Evolutionary conservation across 2,113 vertebrate genomes (phyloP).

Genomic region (Ochotona curzoniae): DNA sequence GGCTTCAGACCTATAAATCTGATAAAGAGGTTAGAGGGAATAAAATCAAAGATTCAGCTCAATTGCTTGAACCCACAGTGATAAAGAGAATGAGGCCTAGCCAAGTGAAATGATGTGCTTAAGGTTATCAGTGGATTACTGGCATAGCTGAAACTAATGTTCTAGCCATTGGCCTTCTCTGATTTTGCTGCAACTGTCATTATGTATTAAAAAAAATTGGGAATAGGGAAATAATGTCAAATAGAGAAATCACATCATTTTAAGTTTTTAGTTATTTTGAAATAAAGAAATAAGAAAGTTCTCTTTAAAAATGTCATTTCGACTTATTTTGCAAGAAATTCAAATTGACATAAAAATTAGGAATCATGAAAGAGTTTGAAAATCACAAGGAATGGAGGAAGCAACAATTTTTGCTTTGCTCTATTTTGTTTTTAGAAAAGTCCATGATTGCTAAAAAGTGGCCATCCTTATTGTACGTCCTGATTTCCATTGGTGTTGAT

Average conservation of each 20-base stretch:
- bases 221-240: neutral
- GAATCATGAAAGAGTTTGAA: constrained; percentile 14
- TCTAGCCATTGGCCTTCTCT: neutral
- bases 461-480: too few species aligned
- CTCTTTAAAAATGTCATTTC: constrained; percentile 9
- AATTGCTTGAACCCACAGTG: neutral
- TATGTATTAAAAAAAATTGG: constrained; percentile 1
- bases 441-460: neutral
- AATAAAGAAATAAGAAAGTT: constrained; percentile 20
- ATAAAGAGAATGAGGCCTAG: neutral
- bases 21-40: neutral
- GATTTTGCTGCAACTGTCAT: constrained; percentile 28
- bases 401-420: neutral
- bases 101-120: neutral
- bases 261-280: constrained; percentile 34
- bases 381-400: neutral
- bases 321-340: constrained; percentile 55
- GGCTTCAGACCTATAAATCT: constrained; percentile 1
- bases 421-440: neutral
- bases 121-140: neutral
- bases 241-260: constrained; percentile 21
- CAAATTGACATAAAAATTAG: neutral
- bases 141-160: neutral
- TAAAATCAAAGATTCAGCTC: neutral
- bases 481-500: too few species aligned